Base-by-base conservation (phyloP, 2,888 invertebrate genomes). In the Stenolophus ochropezus region DNA sequence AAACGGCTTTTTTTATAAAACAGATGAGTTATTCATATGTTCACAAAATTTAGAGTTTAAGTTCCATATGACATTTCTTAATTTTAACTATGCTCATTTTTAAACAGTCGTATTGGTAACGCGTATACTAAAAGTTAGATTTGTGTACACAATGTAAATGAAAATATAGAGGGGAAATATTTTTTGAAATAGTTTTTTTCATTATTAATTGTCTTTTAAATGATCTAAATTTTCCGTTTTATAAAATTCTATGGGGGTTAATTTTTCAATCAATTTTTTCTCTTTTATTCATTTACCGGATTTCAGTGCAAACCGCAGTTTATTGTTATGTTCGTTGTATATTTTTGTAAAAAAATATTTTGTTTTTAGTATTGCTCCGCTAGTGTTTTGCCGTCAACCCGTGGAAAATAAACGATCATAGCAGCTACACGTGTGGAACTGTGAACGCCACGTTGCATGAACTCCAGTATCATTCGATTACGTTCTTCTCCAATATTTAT, bases 391-490 rank as follows among this genome's bases (percentile, higher is more conserved):
- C 3, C 56, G 56, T 56, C 56, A 56, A 18, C 56, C 18, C 56
- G 56, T 4, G 21, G 21, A 56, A 56, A 56, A 56, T 56, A 56
- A 56, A 56, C 56, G 56, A 21, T 56, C 56, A 56, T 56, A 56
- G 20, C 56, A 20, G 20, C 11, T 56, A 20, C 56, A 56, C 20
- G 56, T 56, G 56, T 56, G 56, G 20, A 56, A 56, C 11, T 56
- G 56, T 21, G 56, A 56, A 56, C 21, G 16, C 56, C 56, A 4
- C 56, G 6, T 11, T 21, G 20, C 18, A 56, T 20, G 56, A 21
- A 11, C 56, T 11, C 5, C 18, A 23, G 61, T n/a, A 61, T 61
- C 61, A 61, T 61, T 61, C 23, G 61, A 61, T 61, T 61, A 61
- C 23, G 3, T 25, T 14, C 61, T 61, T 23, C 25, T 61, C 25